phyloP scores from a whole-genome alignment of 2,113 vertebrate genomes.

The Suricata suricatta region DNA sequence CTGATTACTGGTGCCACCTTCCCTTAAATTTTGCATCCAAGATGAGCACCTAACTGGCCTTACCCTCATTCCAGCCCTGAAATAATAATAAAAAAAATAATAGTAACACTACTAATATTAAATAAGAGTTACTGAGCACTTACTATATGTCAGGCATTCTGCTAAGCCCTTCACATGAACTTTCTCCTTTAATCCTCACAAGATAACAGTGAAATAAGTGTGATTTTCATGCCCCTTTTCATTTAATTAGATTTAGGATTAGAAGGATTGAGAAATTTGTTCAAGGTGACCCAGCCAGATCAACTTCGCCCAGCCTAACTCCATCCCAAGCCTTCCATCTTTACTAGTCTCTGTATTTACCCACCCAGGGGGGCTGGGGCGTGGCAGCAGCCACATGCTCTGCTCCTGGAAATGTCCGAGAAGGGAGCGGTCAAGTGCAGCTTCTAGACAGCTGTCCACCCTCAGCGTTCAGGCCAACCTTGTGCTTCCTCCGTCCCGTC shows the following conservation, averaged over 20 bases:
- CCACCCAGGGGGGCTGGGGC: rapidly evolving
- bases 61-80: background rate
- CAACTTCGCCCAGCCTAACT: background rate
- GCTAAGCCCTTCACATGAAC: background rate
- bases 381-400: too few species aligned
- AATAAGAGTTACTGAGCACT: background rate
- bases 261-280: background rate
- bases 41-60: background rate
- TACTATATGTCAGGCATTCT: background rate
- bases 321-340: background rate
- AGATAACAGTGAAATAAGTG: background rate
- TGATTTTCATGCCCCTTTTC: background rate
- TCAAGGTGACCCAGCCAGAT: background rate
- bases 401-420: background rate
- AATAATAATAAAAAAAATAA: too few species aligned
- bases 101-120: background rate
- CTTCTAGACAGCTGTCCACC: background rate
- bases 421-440: background rate
- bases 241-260: background rate
- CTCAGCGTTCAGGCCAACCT: rapidly evolving
- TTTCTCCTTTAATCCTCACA: background rate
- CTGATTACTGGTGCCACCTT: background rate
- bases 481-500: background rate
- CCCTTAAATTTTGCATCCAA: background rate
- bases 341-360: background rate